A percentile compares a stretch with the other conserved stretches of the same genome.
Evolutionary conservation across 1,140 invertebrate genomes (phyloP).

Genomic region (Tetramorium alpestre): DNA sequence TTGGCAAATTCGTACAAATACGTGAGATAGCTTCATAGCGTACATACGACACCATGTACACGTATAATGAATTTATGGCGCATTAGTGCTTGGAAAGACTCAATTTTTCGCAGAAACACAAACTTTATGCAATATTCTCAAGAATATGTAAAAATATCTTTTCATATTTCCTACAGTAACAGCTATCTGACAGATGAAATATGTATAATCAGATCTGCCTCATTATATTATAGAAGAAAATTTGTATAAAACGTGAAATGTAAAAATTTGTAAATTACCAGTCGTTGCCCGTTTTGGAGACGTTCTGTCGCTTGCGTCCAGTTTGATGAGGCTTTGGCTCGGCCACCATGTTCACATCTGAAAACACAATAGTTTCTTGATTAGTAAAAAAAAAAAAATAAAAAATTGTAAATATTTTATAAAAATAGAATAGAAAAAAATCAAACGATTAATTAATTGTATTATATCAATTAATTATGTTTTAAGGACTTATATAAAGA

Average conservation of each 20-base stretch:
- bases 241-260: constrained; percentile 67
- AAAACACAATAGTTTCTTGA: not conserved
- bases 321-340: constrained; percentile 94
- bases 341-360: constrained; percentile 94
- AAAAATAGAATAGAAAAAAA: not conserved
- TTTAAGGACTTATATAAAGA: not conserved
- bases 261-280: constrained; percentile 87
- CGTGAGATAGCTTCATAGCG: constrained; percentile 9
- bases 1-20: constrained; percentile 39
- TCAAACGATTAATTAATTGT: not conserved
- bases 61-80: constrained; percentile 7
- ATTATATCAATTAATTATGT: not conserved
- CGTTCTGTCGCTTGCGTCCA: constrained; percentile 92
- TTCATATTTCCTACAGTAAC: not conserved
- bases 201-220: no score
- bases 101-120: constrained; percentile 11
- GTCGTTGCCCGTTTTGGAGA: constrained; percentile 92
- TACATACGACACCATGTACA: not conserved
- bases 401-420: not conserved
- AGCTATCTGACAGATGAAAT: not conserved
- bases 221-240: not conserved
- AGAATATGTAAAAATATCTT: not conserved
- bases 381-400: constrained; percentile 1
- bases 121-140: not conserved
- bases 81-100: not conserved